Evolutionary conservation across 2,797 vertebrate genomes (phyloP), one percentile per base, ranked within the genome.

Genomic region (Chaetodon trifasciatus): DNA sequence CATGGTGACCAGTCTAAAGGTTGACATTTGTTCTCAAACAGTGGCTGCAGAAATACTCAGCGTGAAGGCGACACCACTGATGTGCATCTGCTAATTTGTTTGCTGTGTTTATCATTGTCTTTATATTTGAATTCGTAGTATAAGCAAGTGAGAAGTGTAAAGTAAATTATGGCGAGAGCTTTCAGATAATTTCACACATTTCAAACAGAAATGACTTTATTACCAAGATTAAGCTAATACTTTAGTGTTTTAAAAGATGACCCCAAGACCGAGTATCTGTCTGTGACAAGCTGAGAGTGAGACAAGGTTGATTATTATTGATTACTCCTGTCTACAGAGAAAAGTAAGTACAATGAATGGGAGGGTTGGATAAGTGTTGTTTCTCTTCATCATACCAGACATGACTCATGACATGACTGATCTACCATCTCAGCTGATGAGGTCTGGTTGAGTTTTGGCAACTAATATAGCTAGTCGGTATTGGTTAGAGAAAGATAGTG

Each of bases 1-100:
- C 84, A 91, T 90, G 88, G 89, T 88, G 89, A 91, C 92, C 85
- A 90, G 79, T 79, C 67, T 82, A 86, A 91, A 85, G 87, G 91
- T 79, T 88, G 73, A 78, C 74, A 82, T 89, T 90, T 89, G 79
- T 70, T 91, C 78, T 87, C 70, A 82, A 88, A 90, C 50, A 75
- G 88, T 62, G 78, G 63, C 82, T 79, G 28, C 71, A 85, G 79
- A 84, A 84, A 86, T 12, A 69, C 44, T 73, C 53, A 0, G 32
- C 53, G 28, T 28, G 62, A 76, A 63, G 47, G 40, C 11, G 69
- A 40, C 55, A 63, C 4, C 1, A 0, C 0, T 42, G 28, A 70
- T 32, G 82, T 70, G 67, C 28, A 83, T 50, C 56, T 47, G 19
- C 17, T 69, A 9, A 58, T 77, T 70, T 73, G 47, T 84, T 80